Base-by-base conservation (phyloP, 2,797 vertebrate species). In the Rhinoraja longicauda region DNA sequence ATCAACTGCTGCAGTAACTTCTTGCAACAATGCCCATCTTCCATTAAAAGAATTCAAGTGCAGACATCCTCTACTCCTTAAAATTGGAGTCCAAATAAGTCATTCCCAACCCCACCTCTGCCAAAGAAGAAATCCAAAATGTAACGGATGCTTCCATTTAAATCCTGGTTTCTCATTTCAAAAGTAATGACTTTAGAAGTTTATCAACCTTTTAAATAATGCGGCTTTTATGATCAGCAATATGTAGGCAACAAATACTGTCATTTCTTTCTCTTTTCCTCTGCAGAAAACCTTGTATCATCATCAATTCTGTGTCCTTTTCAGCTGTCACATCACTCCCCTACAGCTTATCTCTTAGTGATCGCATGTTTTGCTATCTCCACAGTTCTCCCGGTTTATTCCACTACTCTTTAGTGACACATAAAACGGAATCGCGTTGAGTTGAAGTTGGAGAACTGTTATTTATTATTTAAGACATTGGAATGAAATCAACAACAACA, bases 331-430 rank as follows among this genome's bases (percentile, higher is more conserved):
- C 26, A 12, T 75, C 90, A 73, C 90, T 29, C 17, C 26, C 26
- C 70, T 92, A 53, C 26, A 53, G 70, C 90, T 92, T 92, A 73
- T 92, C 90, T 75, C 26, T 75, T 29, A 75, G 72, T 92, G 90
- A 92, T 92, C 70, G 72, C 36, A 75, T 53, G 90, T 92, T 92
- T 92, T 92, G 90, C 90, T 92, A 57, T 53, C 67, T 92, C 67
- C 90, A 92, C 72, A 75, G 6, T 75, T 92, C 90, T 92, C 39
- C 12, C 70, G 92, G 90, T 92, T 92, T 92, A 72, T 92, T 92
- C 70, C 29, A 92, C 70, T 75, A 75, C 72, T 92, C 39, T 92
- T 75, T 73, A 73, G 70, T 92, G 90, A 72, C 90, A 92, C 24
- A 73, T 91, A 53, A 91, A 91, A 75, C 70, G 75, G 70, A 92